Evolutionary conservation across 1,140 invertebrate species (phyloP), one percentile per base, ranked within the genome.

Genomic region (Drosophila pectinifera): DNA sequence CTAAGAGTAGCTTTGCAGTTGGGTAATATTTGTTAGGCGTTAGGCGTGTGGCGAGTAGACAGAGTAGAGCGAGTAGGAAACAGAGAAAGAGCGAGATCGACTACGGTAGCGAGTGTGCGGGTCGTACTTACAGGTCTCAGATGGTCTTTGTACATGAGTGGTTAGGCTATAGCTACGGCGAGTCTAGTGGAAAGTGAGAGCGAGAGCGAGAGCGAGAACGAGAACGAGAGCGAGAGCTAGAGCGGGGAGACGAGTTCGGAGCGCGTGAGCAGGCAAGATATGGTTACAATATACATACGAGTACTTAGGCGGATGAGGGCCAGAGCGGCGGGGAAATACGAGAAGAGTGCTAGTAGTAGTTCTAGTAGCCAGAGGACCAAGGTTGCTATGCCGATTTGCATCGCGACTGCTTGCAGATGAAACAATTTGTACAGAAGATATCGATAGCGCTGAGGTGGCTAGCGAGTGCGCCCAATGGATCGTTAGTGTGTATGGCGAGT

Each of bases 61-160:
- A 48, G 24, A 56, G 34, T 10, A 26, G 10, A 67, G 42, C 63
- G 55, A 70, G 31, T 51, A 72, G 53, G 38, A 57, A 31, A 61
- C 28, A 42, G 39, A 68, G 36, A 74, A 51, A 70, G 26, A 64
- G 36, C 43, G 56, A 73, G 28, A 43, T 22, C 62, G 36, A 70
- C 80, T 83, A 83, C 80, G 34, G 54, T 76, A 59, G 49, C 62
- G 39, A 69, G 61, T 68, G 61, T 59, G 63, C 54, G 58, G 34
- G 38, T 41, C 74, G 57, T 81, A 85, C 78, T 81, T 73, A 81
- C 53, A 85, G 54, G 45, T 86, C 63, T 64, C 46, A 78, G 70
- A 86, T 67, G 67, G 80, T 69, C 57, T 80, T 84, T 84, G 49
- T 80, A 84, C 77, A 83, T 76, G 61, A 72, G 67, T 70, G 18